Evolutionary conservation across 1,140 invertebrate genomes (phyloP), one percentile per base, ranked within the genome.

Genomic region (Pseudobourletiella spinata): DNA sequence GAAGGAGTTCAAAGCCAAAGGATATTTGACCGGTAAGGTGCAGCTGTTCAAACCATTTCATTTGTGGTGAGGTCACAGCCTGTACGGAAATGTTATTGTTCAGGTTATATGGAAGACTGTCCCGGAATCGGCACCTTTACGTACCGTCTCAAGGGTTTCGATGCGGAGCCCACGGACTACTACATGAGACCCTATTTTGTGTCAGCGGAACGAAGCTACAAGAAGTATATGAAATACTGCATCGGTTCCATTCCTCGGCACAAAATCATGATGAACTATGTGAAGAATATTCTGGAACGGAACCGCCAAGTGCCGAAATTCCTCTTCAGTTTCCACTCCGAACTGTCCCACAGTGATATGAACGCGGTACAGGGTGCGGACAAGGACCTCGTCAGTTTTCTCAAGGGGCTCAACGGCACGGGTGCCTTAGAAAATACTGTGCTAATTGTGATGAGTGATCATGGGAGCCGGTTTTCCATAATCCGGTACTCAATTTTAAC

Each of bases 111-210:
- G 68, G 94, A 98, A 76, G 94, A 98, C 73, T 81, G 84, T 64
- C 84, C 88, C 0, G 76, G 81, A 70, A 82, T 89, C 11, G 91
- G 92, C 0, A 93, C 89, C 0, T 97, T 95, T 71, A 92, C 89
- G 25, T 92, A 92, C 74, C 81, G 93, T 14, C 81, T 96, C 71
- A 87, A 89, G 63, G 94, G 93, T 1, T 98, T 97, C 74, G 78
- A 82, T 60, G 61, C 79, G 1, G 83, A 86, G 66, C 94, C 93
- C 0, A 91, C 91, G 0, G 86, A 95, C 77, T 92, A 96, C 76
- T 96, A 93, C 72, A 84, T 94, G 78, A 76, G 91, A 29, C 83
- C 87, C 0, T 95, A 84, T 74, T 90, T 88, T 70, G 63, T 86
- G 30, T 79, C 79, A 3, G 76, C 79, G 20, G 75, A 84, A 51